Percentiles rank a stretch among this genome's conserved stretches.
Evolutionary conservation across 1,140 invertebrate genomes (phyloP).

Genomic region (Euwallacea fornicatus): DNA sequence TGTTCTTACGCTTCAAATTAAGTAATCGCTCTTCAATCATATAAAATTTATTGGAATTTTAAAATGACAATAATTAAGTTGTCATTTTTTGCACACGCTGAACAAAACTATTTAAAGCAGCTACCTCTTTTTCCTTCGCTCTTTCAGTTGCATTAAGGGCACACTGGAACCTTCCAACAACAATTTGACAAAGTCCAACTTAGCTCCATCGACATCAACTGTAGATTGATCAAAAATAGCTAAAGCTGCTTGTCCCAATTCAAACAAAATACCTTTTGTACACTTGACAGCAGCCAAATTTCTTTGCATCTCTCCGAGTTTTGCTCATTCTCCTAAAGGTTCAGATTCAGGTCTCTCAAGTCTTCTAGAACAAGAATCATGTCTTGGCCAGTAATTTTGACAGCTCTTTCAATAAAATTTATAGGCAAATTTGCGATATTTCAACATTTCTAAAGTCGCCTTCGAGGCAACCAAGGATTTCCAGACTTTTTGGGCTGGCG

Average conservation of each 20-base stretch:
- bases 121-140: neutral
- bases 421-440: conserved; percentile 3
- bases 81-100: neutral
- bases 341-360: neutral
- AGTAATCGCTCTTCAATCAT: too few relatives aligned
- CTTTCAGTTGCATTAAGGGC: neutral
- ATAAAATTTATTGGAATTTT: too few relatives aligned
- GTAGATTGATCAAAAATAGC: neutral
- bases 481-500: neutral
- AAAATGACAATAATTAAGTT: too few relatives aligned
- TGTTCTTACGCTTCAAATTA: too few relatives aligned
- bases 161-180: neutral
- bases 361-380: neutral
- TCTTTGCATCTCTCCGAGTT: neutral
- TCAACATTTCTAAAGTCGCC: neutral
- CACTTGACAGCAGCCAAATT: neutral
- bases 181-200: neutral
- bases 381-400: neutral
- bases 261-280: neutral
- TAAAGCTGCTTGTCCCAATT: neutral
- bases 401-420: neutral
- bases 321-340: neutral
- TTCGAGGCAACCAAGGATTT: conserved; percentile 2
- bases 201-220: neutral
- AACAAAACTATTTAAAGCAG: conserved; percentile 3